Percentiles rank a stretch among this genome's conserved stretches.
Evolutionary conservation across 2,797 vertebrate species (phyloP).

Genomic region (Anas bahamensis): DNA sequence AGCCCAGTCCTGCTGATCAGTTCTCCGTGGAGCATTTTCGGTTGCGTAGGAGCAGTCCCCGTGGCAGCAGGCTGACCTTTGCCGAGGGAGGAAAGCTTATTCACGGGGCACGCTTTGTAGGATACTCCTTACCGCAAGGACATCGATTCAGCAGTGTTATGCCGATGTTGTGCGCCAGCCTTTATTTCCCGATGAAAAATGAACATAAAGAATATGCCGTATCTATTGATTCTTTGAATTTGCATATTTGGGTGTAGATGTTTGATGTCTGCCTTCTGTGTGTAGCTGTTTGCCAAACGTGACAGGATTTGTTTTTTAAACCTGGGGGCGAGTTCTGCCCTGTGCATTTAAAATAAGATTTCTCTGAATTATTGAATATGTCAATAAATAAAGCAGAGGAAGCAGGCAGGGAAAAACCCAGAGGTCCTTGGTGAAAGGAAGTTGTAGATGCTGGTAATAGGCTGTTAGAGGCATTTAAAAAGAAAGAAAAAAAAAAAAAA

Average conservation of each 20-base stretch:
- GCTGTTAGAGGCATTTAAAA: background rate
- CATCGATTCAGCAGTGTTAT: background rate
- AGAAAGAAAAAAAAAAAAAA: background rate
- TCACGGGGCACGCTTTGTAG: background rate
- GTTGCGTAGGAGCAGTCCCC: background rate
- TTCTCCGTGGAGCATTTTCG: background rate
- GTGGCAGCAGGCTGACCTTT: slow-evolving; percentile 37
- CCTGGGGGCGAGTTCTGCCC: slow-evolving; percentile 57
- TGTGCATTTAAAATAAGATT: slow-evolving; percentile 59
- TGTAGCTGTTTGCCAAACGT: slow-evolving; percentile 40
- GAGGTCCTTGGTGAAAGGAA: slow-evolving; percentile 55
- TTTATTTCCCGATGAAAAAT: slow-evolving; percentile 17
- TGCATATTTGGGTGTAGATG: slow-evolving; percentile 1
- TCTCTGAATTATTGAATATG: slow-evolving; percentile 71
- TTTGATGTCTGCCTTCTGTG: slow-evolving; percentile 23
- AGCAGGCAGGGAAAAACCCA: slow-evolving; percentile 51
- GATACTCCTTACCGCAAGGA: background rate
- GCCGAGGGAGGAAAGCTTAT: background rate
- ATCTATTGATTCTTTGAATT: slow-evolving; percentile 44
- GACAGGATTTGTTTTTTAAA: slow-evolving; percentile 64
- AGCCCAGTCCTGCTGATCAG: background rate
- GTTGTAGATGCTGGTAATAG: background rate
- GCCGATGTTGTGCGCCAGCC: background rate
- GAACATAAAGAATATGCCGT: background rate
- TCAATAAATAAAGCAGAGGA: slow-evolving; percentile 60